Base-by-base conservation (phyloP, 2,888 invertebrate species). In the Linnaemya vulpina region DNA sequence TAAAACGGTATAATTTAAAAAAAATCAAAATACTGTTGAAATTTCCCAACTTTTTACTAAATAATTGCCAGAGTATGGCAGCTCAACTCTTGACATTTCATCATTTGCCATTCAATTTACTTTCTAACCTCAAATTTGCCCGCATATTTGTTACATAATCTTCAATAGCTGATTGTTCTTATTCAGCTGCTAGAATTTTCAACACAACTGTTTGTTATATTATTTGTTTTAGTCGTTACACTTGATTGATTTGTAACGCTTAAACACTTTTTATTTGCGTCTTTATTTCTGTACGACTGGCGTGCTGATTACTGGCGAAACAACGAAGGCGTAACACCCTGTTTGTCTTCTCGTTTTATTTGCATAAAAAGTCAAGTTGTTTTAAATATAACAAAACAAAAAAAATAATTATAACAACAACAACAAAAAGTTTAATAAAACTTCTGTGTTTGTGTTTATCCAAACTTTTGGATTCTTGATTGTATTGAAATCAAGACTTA, bases 201-300 rank as follows among this genome's bases (percentile, higher is more conserved):
- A 3, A 30, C 65, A 40, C 20, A 0, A 67, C 51, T 75, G 65
- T 71, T 38, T 43, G 3, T n/a, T 13, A 43, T 67, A 67, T 43
- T 65, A 46, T 83, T 78, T 70, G 13, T 46, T 63, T 79, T 67
- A 71, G 46, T 53, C 76, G 76, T 84, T 84, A 76, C 76, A 80
- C 70, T 84, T 80, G 80, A 84, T 77, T 84, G 80, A 76, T 80
- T 84, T 77, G 84, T 84, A 80, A 84, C 53, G 76, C 76, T 76
- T 80, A 76, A 77, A 71, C 60, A 80, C 60, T 76, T 76, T 83
- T 71, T 43, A 35, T 46, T 22, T 62, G 38, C 38, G 15, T 70
- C 58, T 55, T 79, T 40, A 53, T 51, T 70, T 30, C 51, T 22
- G 17, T 60, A 9, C 67, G 9, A 49, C 30, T 30, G 38, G 20